Percentiles rank a stretch among this genome's conserved stretches.
Evolutionary conservation across 2,113 vertebrate genomes (phyloP).

Genomic region (Syngnathus floridae): DNA sequence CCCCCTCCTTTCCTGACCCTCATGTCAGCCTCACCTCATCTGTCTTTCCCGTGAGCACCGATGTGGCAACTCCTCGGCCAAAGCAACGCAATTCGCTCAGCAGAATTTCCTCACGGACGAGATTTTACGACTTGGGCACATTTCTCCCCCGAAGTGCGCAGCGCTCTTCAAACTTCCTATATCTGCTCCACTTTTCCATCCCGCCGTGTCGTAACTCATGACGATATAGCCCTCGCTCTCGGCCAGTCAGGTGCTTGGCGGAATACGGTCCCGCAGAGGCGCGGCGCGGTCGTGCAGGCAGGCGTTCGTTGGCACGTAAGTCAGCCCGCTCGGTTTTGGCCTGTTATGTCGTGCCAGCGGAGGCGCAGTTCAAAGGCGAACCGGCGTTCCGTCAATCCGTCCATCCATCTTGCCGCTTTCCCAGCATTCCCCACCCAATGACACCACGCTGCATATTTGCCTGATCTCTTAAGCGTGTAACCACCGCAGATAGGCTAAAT

Average conservation of each 20-base stretch:
- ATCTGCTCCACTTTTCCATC: not conserved
- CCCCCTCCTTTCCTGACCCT: not conserved
- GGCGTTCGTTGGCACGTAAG: not conserved
- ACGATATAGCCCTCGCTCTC: not conserved
- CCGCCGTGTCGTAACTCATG: conserved; percentile 1
- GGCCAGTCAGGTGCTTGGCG: conserved; percentile 7
- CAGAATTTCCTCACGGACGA: not conserved
- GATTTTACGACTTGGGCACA: not conserved
- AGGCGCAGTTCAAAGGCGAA: conserved; percentile 36
- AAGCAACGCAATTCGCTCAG: not conserved
- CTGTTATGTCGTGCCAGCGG: conserved; percentile 51
- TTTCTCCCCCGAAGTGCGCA: not conserved
- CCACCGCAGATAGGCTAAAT: conserved; percentile 15
- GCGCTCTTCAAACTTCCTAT: not conserved
- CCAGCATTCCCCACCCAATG: conserved; percentile 1
- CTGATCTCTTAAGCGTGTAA: not conserved
- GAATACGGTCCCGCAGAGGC: not conserved
- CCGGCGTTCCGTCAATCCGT: conserved; percentile 20
- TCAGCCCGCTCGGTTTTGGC: conserved; percentile 3
- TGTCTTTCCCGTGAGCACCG: conserved; percentile 37
- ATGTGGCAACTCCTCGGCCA: conserved; percentile 2
- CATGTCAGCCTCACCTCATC: conserved; percentile 9
- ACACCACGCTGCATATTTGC: conserved; percentile 1
- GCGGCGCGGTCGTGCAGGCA: not conserved
- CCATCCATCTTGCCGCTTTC: conserved; percentile 22